phyloP scores from a whole-genome alignment of 2,888 invertebrate genomes.

The Adelognathus sp. region DNA sequence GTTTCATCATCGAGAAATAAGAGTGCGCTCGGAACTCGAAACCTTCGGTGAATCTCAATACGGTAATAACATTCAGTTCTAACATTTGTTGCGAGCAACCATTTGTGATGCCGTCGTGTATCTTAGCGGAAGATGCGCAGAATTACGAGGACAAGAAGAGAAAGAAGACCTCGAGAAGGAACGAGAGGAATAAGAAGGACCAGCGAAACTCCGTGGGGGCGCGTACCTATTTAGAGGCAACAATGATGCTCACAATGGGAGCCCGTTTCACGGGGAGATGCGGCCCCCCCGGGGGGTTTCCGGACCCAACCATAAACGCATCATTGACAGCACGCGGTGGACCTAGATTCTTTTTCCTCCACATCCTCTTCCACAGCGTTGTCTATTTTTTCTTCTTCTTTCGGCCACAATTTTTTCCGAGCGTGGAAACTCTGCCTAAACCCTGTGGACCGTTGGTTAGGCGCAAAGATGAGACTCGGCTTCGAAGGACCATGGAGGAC shows the following conservation, averaged over 20 bases:
- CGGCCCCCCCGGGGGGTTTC: constrained; percentile 73
- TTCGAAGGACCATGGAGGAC: constrained; percentile 22
- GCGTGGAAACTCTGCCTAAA: constrained; percentile 2
- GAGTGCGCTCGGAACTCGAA: too few relatives aligned
- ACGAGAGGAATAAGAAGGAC: neutral
- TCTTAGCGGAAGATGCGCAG: neutral
- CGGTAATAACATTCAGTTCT: constrained; percentile 13
- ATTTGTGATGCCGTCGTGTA: constrained; percentile 10
- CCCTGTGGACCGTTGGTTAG: constrained; percentile 34
- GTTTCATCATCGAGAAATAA: too few relatives aligned
- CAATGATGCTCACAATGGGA: constrained; percentile 73
- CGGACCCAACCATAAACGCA: constrained; percentile 72
- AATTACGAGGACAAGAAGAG: neutral
- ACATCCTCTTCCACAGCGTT: constrained; percentile 14
- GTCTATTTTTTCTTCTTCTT: constrained; percentile 18
- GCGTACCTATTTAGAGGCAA: constrained; percentile 73
- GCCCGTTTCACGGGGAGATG: constrained; percentile 73
- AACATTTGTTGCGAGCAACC: neutral
- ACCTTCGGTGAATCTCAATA: constrained; percentile 5
- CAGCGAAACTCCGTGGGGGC: constrained; percentile 12
- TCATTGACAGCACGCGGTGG: constrained; percentile 67
- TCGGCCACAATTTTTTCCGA: constrained; percentile 10
- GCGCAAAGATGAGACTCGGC: constrained; percentile 34
- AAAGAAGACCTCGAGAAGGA: neutral
- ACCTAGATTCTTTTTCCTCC: constrained; percentile 3